These are phyloP conservation scores for fruit fly (Drosophila melanogaster) DNA, from an alignment of 1,140 invertebrate genomes.

Conservation along the genomic window DNA sequence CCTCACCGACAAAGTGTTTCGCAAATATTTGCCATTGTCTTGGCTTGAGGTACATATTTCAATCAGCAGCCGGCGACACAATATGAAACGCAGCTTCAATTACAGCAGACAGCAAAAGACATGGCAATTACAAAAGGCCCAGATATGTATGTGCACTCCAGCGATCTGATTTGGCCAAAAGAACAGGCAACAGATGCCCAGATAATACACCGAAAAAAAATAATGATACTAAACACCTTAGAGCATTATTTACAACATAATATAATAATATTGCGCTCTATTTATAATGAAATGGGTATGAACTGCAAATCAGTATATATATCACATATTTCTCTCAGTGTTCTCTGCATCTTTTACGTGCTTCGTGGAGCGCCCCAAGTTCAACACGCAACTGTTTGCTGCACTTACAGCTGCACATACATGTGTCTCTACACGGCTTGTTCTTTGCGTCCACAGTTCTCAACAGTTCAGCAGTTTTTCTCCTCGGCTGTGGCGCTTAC, in stretches of 20 bases:
- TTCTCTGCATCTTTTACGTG: constrained; percentile 72
- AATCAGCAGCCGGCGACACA: constrained; percentile 58
- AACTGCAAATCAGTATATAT: not conserved
- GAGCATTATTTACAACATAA: too few species aligned
- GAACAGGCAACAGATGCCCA: constrained; percentile 3
- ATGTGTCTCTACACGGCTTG: constrained; percentile 47
- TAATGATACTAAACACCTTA: too few species aligned
- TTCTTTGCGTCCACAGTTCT: constrained; percentile 7
- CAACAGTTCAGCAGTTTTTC: not conserved
- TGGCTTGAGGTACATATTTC: constrained; percentile 61
- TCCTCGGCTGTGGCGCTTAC: not conserved
- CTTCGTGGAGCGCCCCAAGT: constrained; percentile 68
- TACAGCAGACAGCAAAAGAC: constrained; percentile 45
- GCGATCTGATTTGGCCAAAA: constrained; percentile 1
- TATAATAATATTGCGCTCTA: too few species aligned
- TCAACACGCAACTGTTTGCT: constrained; percentile 52
- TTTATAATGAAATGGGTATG: too few species aligned
- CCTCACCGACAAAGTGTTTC: constrained; percentile 39
- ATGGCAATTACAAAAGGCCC: constrained; percentile 64
- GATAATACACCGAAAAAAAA: not conserved
- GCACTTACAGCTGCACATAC: constrained; percentile 49
- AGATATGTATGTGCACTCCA: constrained; percentile 44
- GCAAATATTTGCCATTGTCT: constrained; percentile 79
- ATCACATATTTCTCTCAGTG: constrained; percentile 3
- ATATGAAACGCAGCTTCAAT: constrained; percentile 63